These are phyloP conservation scores for Ectemnius cavifrons DNA, from an alignment of 2,888 invertebrate species.

Conservation along the genomic window DNA sequence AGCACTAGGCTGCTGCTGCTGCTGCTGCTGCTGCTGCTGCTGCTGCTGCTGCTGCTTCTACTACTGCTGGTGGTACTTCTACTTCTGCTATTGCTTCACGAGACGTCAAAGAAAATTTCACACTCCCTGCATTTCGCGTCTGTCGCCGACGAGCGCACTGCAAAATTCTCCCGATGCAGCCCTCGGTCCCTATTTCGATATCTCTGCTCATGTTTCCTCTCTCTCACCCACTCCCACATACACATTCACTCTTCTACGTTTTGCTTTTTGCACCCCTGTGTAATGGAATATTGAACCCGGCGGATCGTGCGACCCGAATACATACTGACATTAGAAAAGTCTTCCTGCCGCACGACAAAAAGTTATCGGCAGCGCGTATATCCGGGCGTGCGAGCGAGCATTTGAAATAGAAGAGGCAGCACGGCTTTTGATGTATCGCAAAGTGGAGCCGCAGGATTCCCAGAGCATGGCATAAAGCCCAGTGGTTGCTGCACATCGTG, in stretches of 20 bases:
- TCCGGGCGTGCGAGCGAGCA: too few relatives aligned
- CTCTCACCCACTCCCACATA: too few relatives aligned
- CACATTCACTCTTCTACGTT: neutral
- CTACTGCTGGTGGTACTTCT: constrained; percentile 3
- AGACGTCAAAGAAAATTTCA: constrained; percentile 49
- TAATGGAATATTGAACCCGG: constrained; percentile 10
- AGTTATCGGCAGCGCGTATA: too few relatives aligned
- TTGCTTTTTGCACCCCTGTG: constrained; percentile 10
- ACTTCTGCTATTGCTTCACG: neutral
- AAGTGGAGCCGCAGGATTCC: too few relatives aligned
- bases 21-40: constrained; percentile 1
- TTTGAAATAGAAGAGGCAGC: too few relatives aligned
- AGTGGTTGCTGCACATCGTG: too few relatives aligned
- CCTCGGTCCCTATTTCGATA: neutral
- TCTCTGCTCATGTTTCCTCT: too few relatives aligned
- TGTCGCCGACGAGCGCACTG: constrained; percentile 26
- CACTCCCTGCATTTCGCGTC: constrained; percentile 17
- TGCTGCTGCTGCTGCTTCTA: neutral
- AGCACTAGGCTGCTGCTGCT: constrained; percentile 18
- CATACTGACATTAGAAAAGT: too few relatives aligned
- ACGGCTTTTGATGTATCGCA: neutral
- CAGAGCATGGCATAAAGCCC: too few relatives aligned
- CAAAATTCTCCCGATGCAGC: constrained; percentile 9
- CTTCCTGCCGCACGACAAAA: too few relatives aligned
- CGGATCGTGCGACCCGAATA: too few relatives aligned